Percentiles rank a stretch among this genome's conserved stretches.
Conservation (phyloP, 2,797 vertebrate species). For the Dromococcyx pavoninus region DNA sequence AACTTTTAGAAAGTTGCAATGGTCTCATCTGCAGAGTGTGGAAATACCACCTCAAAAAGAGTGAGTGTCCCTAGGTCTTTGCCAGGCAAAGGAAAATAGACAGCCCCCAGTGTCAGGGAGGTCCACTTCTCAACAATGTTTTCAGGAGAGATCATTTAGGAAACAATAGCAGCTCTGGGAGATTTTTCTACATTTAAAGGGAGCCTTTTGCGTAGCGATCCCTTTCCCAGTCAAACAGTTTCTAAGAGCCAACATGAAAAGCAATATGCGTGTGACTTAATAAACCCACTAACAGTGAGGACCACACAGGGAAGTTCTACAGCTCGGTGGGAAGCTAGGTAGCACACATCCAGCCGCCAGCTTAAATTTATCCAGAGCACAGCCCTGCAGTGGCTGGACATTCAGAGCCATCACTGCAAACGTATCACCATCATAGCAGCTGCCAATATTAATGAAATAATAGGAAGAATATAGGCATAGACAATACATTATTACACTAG, state of each 20-base stretch:
- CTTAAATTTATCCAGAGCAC: not conserved
- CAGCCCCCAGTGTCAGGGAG: not conserved
- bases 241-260: not conserved
- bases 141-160: not conserved
- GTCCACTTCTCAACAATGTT: not conserved
- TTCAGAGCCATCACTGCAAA: not conserved
- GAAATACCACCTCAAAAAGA: not conserved
- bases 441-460: not conserved
- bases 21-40: not conserved
- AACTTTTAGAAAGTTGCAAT: not conserved
- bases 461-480: not conserved
- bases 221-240: not conserved
- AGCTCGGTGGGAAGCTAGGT: rapidly evolving
- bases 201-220: not conserved
- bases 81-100: not conserved
- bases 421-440: rapidly evolving
- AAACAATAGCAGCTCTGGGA: not conserved
- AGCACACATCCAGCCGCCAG: not conserved
- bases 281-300: not conserved
- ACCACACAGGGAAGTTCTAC: rapidly evolving
- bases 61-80: not conserved
- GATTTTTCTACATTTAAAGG: not conserved
- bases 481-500: not conserved
- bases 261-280: not conserved
- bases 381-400: not conserved